A percentile compares a stretch with the other conserved stretches of the same genome.
phyloP scores from a whole-genome alignment of 2,797 vertebrate species.

The Neomorphus geoffroyi region DNA sequence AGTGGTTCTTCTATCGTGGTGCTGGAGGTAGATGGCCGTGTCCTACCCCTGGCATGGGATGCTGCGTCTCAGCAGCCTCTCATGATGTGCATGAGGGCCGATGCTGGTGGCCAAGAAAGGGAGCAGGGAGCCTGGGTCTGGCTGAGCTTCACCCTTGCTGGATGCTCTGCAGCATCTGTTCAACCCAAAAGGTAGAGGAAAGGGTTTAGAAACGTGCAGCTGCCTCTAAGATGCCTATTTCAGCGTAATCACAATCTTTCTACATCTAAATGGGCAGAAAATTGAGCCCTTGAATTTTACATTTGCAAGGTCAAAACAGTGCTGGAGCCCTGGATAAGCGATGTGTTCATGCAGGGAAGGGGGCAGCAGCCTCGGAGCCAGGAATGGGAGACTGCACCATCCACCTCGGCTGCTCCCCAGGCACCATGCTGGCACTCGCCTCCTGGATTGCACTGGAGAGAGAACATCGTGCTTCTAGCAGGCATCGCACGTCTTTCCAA shows the following conservation, averaged over 20 bases:
- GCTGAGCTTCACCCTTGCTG: neutral
- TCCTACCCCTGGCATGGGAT: neutral
- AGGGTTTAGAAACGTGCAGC: neutral
- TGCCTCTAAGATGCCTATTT: accelerated
- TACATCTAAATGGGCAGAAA: neutral
- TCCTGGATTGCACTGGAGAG: neutral
- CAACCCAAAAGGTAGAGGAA: neutral
- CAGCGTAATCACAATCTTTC: neutral
- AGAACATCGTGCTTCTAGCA: neutral
- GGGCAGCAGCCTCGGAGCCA: neutral
- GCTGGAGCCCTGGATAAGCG: accelerated
- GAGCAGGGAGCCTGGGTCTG: neutral
- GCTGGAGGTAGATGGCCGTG: neutral
- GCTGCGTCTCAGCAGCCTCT: neutral
- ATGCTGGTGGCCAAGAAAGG: neutral
- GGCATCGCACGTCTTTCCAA: neutral
- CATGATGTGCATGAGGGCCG: accelerated
- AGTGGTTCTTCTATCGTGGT: too few relatives aligned
- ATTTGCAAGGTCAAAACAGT: neutral
- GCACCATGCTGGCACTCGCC: neutral
- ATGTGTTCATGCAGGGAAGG: neutral
- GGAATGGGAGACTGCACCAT: accelerated
- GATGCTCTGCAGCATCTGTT: neutral
- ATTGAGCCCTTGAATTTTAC: neutral
- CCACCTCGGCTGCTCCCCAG: neutral